Evolutionary conservation across 2,888 invertebrate species (phyloP), one percentile per base, ranked within the genome.

Genomic region (Caenorhabditis wallacei): DNA sequence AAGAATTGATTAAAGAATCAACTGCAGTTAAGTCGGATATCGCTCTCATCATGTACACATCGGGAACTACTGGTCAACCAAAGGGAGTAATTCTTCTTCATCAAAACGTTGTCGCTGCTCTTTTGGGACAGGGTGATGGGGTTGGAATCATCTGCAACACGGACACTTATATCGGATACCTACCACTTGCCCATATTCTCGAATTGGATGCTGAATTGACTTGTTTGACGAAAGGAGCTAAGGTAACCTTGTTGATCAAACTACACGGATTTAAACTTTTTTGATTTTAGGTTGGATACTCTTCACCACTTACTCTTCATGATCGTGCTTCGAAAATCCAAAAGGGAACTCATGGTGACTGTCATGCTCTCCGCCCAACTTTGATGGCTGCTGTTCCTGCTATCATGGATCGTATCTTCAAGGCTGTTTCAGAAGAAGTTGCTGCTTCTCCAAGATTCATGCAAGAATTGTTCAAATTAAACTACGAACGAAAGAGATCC

Each of bases 41-140:
- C 7, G 98, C 98, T 66, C 96, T 99, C 89, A 95, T 98, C 57
- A 98, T 99, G 98, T 99, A 98, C 94, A 98, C 98, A 3, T 97
- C 88, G 22, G 88, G 88, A 8, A 97, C 97, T 0, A 98, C 98
- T 2, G 98, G 98, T 51, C 84, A 84, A 13, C 88, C 89, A 13
- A 89, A 89, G 85, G 92, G 92, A 43, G 93, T 93, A 40, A 88
- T 88, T 56, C 92, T 93, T 22, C 88, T 90, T 43, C 93, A 93
- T 87, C 89, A 90, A 54, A 93, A 93, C 82, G 87, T 93, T 35
- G 92, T 93, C 89, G 89, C 92, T 51, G 93, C 92, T 13, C 92
- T 92, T 87, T 91, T 92, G 8, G 93, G 93, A 53, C 92, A 93
- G 86, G 91, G 90, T 69, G 88, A 91, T 64, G 90, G 92, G 59